Base-by-base conservation (phyloP, 2,888 invertebrate genomes). In the Patella ulyssiponensis region DNA sequence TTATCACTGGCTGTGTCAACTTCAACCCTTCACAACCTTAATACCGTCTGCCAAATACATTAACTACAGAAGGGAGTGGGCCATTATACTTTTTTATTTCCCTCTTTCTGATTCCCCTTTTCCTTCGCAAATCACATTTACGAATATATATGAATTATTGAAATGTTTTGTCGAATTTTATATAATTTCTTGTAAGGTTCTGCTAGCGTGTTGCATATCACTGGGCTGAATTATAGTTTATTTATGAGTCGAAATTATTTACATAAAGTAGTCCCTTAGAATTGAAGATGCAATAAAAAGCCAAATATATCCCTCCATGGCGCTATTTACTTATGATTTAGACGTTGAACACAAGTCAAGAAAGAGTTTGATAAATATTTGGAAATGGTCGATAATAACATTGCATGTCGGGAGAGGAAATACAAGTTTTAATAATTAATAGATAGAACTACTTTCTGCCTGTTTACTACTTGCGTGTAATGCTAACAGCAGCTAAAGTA, bases 181-280 rank as follows among this genome's bases (percentile, higher is more conserved):
- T 33, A 73, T 73, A 33, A 58, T 74, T 64, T 73, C 69, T 53
- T 33, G 44, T 52, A 3, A 17, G 44, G 14, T 74, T 71, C 56
- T 76, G 73, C 69, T 69, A 69, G 52, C 74, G 64, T 77, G 74
- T 79, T 77, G 71, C 71, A 74, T 77, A 74, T 74, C 76, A 71
- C 64, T 52, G 52, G 71, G 58, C 54, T 54, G 27, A 69, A 79
- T 76, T 77, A 79, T 79, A 74, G 71, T 79, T 79, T 77, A 79
- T 79, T 79, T 79, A 79, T 79, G 74, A 73, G 77, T 69, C 69
- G 71, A 56, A 64, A 54, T 52, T 77, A 79, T 79, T 79, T 79
- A 74, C 77, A 77, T 73, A 75, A 77, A 75, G 74, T 74, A 75
- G 74, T 77, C 73, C 77, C 74, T 64, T 73, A 71, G 70, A 71